Percentiles rank a stretch among this genome's conserved stretches.
Evolutionary conservation across 2,797 vertebrate species (phyloP).

Genomic region (Champsocephalus gunnari): DNA sequence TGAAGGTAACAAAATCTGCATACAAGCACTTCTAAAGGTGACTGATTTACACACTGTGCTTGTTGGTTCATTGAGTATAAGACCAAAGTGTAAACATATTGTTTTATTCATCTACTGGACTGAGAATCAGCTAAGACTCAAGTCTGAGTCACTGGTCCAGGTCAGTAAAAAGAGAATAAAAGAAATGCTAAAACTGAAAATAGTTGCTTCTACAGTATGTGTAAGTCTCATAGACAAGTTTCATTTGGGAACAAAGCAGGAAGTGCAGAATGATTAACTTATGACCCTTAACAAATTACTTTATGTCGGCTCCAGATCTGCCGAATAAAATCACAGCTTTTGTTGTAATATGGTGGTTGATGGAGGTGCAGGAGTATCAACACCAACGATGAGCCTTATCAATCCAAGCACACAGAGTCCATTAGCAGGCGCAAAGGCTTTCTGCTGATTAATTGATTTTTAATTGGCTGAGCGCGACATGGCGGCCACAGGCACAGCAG

Average conservation of each 20-base stretch:
- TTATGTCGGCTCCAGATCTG: conserved; percentile 68
- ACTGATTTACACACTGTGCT: not conserved
- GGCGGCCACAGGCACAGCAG: conserved; percentile 43
- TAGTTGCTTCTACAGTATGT: not conserved
- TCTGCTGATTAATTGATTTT: conserved; percentile 79
- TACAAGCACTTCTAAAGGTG: not conserved
- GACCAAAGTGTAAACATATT: not conserved
- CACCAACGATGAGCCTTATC: conserved; percentile 65
- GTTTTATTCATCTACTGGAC: conserved; percentile 3
- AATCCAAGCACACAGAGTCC: conserved; percentile 63
- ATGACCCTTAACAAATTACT: conserved; percentile 78
- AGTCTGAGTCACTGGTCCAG: not conserved
- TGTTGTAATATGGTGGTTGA: conserved; percentile 51
- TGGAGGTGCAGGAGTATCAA: conserved; percentile 37
- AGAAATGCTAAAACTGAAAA: not conserved
- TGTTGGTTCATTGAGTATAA: not conserved
- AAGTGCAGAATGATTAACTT: conserved; percentile 74
- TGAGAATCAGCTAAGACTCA: not conserved
- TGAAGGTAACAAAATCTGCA: not conserved
- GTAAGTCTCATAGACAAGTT: conserved; percentile 43
- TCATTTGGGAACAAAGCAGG: conserved; percentile 52
- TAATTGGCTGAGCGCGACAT: conserved; percentile 70
- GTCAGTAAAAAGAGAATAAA: not conserved
- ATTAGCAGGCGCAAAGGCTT: conserved; percentile 67
- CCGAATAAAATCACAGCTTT: conserved; percentile 66